Conservation (phyloP, 2,113 vertebrate species). For the Trinectes maculatus region DNA sequence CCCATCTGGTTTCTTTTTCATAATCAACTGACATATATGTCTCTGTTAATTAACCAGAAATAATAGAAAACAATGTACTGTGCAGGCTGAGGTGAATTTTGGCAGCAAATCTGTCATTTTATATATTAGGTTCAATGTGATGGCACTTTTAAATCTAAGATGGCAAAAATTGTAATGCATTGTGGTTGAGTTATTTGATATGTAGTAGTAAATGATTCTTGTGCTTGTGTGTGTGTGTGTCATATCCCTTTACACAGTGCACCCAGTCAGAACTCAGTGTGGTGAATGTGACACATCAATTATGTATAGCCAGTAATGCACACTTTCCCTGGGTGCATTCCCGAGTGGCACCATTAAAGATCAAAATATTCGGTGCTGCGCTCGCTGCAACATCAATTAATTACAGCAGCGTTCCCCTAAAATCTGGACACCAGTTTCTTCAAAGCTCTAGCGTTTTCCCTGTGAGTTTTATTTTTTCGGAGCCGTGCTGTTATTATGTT, state of each 20-base stretch:
- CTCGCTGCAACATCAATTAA: constrained; percentile 57
- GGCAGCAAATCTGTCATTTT: no score
- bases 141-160: no score
- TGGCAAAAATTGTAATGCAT: no score
- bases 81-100: no score
- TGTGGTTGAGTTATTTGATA: not conserved
- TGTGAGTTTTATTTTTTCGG: not conserved
- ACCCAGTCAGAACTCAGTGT: constrained; percentile 41
- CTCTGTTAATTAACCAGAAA: no score
- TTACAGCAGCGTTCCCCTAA: constrained; percentile 37
- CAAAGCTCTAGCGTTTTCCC: constrained; percentile 9
- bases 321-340: constrained; percentile 66
- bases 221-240: constrained; percentile 4
- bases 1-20: no score
- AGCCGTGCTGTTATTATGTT: constrained; percentile 3
- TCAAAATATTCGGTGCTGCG: constrained; percentile 53
- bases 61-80: no score
- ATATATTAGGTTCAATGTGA: no score
- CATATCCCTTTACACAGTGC: constrained; percentile 65
- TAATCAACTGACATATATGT: no score
- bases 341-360: constrained; percentile 56
- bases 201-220: no score
- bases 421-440: constrained; percentile 14
- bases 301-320: constrained; percentile 78
- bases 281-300: constrained; percentile 68